Evolutionary conservation across 1,140 invertebrate genomes (phyloP).

Genomic region (Onthophagus taurus): DNA sequence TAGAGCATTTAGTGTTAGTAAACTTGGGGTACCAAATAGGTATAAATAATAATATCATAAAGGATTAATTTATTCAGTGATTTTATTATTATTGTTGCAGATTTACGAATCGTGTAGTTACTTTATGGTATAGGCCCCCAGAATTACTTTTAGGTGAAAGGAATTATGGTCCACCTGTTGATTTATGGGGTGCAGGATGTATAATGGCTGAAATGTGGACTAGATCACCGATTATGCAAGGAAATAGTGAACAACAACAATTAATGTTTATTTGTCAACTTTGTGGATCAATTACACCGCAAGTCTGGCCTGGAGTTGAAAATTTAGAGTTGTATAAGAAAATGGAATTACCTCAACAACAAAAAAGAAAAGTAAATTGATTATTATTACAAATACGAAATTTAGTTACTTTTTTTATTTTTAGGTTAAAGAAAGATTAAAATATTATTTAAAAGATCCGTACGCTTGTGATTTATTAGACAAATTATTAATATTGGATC

Average conservation of each 20-base stretch:
- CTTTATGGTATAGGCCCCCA: conserved; percentile 94
- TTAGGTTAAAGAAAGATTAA: conserved; percentile 71
- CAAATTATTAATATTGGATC: conserved; percentile 85
- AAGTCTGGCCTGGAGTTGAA: conserved; percentile 93
- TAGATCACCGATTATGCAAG: conserved; percentile 78
- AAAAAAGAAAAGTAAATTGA: conserved; percentile 74
- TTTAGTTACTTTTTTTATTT: conserved; percentile 3
- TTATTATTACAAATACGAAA: not conserved
- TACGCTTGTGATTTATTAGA: conserved; percentile 91
- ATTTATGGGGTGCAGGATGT: conserved; percentile 97
- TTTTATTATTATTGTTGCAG: conserved; percentile 31
- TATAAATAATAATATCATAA: no score
- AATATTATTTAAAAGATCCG: conserved; percentile 86
- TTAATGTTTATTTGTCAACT: conserved; percentile 90
- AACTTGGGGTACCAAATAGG: conserved; percentile 75
- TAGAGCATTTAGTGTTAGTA: conserved; percentile 82
- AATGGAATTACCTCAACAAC: conserved; percentile 83
- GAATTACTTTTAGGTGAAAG: conserved; percentile 83
- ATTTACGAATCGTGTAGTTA: conserved; percentile 97
- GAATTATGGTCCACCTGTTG: conserved; percentile 93
- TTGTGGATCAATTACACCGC: conserved; percentile 90
- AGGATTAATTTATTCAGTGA: no score
- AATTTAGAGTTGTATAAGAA: conserved; percentile 84
- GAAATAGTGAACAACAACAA: conserved; percentile 93
- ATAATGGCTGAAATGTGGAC: conserved; percentile 99